Conservation (phyloP, 2,113 vertebrate genomes). For the Solenodon paradoxus region DNA sequence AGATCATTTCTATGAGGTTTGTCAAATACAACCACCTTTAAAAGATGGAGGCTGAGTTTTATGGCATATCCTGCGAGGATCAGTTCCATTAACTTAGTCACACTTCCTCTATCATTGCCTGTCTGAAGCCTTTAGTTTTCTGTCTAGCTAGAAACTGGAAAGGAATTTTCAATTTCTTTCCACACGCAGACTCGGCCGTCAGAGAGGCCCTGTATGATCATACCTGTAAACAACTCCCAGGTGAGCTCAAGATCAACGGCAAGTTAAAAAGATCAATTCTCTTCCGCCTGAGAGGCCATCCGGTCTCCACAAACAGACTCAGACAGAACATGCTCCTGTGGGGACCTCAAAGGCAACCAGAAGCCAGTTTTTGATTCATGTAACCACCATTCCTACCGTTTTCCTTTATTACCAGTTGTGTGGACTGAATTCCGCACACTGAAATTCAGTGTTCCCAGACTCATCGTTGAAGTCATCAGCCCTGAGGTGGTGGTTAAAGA, state of each 20-base stretch:
- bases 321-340: not conserved
- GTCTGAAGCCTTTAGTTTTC: not conserved
- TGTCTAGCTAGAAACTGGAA: not conserved
- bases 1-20: not conserved
- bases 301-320: not conserved
- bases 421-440: accelerated
- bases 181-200: not conserved
- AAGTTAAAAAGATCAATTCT: not conserved
- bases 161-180: not conserved
- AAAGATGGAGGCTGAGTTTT: not conserved
- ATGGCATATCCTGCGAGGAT: not conserved
- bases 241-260: not conserved
- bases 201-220: not conserved
- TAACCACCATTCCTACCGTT: not conserved
- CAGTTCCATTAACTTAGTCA: not conserved
- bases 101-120: not conserved
- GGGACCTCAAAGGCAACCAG: not conserved
- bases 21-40: not conserved
- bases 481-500: not conserved
- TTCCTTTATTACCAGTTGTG: not conserved
- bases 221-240: not conserved
- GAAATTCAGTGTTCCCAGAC: too few species aligned
- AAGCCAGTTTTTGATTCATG: not conserved
- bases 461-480: not conserved
- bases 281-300: not conserved